Conservation (phyloP, 2,797 vertebrate genomes). For the Apodemus agrarius region DNA sequence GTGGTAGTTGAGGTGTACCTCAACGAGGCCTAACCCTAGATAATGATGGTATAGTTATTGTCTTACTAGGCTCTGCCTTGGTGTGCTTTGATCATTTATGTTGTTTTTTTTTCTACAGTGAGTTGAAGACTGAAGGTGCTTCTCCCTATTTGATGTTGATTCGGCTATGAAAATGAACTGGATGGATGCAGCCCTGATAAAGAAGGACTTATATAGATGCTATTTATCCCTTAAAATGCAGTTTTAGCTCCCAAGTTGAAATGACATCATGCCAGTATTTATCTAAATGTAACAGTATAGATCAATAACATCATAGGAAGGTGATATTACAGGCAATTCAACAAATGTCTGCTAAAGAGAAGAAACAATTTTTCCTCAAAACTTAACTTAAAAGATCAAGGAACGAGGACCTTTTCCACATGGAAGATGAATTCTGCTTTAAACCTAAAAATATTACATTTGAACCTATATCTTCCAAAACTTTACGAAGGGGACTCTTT, state of each 20-base stretch:
- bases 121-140: background rate
- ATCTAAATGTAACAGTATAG: slow-evolving; percentile 28
- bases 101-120: slow-evolving; percentile 54
- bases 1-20: background rate
- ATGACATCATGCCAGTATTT: background rate
- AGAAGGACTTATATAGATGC: background rate
- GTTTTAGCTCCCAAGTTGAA: background rate
- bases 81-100: background rate
- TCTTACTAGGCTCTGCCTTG: background rate
- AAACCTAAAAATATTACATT: too few relatives aligned
- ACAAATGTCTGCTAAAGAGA: background rate
- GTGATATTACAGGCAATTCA: slow-evolving; percentile 43
- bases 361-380: background rate
- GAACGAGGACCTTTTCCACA: background rate
- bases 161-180: slow-evolving; percentile 76
- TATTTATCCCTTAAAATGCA: slow-evolving; percentile 18
- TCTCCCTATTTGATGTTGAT: slow-evolving; percentile 80
- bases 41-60: background rate
- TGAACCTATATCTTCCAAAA: background rate
- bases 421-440: slow-evolving; percentile 43
- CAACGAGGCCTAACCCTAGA: background rate
- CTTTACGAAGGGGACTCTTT: background rate
- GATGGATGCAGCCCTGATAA: background rate
- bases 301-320: background rate
- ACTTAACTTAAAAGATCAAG: background rate